Percentiles rank a stretch among this genome's conserved stretches.
Evolutionary conservation across 2,797 vertebrate genomes (phyloP).

Genomic region (Antrozous pallidus): DNA sequence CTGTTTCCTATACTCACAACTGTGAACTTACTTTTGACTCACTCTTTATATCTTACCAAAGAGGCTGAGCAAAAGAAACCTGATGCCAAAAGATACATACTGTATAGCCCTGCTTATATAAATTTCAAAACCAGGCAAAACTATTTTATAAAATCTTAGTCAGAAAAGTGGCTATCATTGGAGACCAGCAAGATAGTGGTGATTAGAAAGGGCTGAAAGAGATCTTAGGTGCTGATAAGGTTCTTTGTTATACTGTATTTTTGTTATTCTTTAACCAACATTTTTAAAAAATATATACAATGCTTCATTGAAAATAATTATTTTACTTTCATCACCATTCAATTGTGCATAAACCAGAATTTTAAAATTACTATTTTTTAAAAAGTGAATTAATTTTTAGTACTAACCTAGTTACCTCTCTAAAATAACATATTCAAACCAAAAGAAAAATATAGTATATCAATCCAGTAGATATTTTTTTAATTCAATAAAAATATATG

Average conservation of each 20-base stretch:
- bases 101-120: background rate
- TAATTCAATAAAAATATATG: background rate
- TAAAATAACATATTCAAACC: background rate
- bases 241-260: background rate
- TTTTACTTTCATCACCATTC: background rate
- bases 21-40: background rate
- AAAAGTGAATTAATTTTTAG: background rate
- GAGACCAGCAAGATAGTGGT: background rate
- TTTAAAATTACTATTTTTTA: background rate
- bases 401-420: background rate
- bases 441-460: background rate
- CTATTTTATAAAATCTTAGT: background rate
- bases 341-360: background rate
- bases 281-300: background rate
- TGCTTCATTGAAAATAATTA: background rate
- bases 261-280: constrained; percentile 2
- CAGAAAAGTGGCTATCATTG: background rate
- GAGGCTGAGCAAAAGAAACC: background rate
- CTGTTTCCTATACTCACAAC: background rate
- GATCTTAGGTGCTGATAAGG: background rate
- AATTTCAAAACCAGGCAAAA: background rate
- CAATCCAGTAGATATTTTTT: background rate
- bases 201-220: background rate
- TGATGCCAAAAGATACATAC: background rate
- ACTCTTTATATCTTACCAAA: background rate